Evolutionary conservation across 2,797 vertebrate genomes (phyloP).

Genomic region (Pseudomugil tenellus): DNA sequence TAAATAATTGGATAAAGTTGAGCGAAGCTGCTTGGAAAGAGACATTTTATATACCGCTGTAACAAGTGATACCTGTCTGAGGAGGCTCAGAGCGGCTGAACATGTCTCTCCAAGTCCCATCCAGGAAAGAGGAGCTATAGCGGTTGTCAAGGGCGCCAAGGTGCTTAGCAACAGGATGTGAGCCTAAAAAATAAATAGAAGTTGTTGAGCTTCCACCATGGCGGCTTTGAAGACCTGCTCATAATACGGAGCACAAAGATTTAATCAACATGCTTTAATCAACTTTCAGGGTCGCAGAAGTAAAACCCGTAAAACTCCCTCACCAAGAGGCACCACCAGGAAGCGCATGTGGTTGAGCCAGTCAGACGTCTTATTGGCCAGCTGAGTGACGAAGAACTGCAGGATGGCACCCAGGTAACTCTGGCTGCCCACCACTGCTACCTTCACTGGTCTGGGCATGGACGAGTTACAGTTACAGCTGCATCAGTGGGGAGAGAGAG

Average conservation of each 20-base stretch:
- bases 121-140: constrained; percentile 91
- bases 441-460: constrained; percentile 94
- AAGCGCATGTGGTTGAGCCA: constrained; percentile 97
- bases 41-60: neutral
- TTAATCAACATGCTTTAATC: neutral
- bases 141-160: constrained; percentile 92
- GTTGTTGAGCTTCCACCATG: neutral
- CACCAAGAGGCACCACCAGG: constrained; percentile 93
- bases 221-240: neutral
- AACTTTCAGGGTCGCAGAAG: no score
- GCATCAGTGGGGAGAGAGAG: constrained; percentile 13
- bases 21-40: neutral
- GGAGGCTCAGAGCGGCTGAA: constrained; percentile 92
- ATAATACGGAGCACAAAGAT: neutral
- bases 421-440: constrained; percentile 92
- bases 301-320: constrained; percentile 39
- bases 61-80: constrained; percentile 75
- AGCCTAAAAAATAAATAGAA: constrained; percentile 74
- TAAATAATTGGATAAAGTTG: neutral
- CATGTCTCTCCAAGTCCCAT: constrained; percentile 90
- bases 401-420: constrained; percentile 93
- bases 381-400: constrained; percentile 94
- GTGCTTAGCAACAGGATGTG: constrained; percentile 95
- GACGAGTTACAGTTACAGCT: constrained; percentile 99
- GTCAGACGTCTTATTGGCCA: constrained; percentile 95